Evolutionary conservation across 2,888 invertebrate genomes (phyloP).

Genomic region (Cheilosia variabilis): DNA sequence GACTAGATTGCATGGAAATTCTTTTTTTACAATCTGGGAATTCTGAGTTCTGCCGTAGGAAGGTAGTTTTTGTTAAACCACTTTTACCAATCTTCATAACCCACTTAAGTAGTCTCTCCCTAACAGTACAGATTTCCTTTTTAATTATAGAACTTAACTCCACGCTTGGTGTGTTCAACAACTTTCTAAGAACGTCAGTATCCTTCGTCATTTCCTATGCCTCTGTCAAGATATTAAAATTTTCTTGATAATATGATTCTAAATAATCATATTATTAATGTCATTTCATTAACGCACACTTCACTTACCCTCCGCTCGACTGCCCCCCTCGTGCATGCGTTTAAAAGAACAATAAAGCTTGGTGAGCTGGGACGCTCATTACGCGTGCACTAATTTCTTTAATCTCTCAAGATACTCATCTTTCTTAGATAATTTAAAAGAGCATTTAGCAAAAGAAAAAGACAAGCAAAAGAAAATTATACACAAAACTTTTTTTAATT

Average conservation of each 20-base stretch:
- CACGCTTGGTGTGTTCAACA: no score
- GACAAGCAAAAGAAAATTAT: constrained; percentile 19
- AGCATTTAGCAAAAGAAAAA: constrained; percentile 24
- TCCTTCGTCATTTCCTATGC: no score
- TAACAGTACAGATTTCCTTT: no score
- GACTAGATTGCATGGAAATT: no score
- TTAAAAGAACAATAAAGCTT: constrained; percentile 9
- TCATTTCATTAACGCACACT: not conserved
- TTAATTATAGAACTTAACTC: no score
- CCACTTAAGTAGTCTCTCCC: no score
- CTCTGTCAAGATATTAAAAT: not conserved
- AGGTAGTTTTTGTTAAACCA: no score
- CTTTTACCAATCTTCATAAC: no score
- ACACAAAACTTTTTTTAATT: constrained; percentile 64
- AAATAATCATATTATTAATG: not conserved
- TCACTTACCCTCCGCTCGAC: not conserved
- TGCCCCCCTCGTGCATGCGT: not conserved
- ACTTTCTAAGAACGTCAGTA: no score
- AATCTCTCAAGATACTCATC: constrained; percentile 40
- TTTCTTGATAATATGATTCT: constrained; percentile 11
- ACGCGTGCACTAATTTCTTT: constrained; percentile 63
- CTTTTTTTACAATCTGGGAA: no score
- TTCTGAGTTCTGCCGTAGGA: no score
- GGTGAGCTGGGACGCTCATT: constrained; percentile 51
- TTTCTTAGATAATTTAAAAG: constrained; percentile 26